Conservation (phyloP, 2,797 vertebrate genomes). For the Alfaro cultratus region DNA sequence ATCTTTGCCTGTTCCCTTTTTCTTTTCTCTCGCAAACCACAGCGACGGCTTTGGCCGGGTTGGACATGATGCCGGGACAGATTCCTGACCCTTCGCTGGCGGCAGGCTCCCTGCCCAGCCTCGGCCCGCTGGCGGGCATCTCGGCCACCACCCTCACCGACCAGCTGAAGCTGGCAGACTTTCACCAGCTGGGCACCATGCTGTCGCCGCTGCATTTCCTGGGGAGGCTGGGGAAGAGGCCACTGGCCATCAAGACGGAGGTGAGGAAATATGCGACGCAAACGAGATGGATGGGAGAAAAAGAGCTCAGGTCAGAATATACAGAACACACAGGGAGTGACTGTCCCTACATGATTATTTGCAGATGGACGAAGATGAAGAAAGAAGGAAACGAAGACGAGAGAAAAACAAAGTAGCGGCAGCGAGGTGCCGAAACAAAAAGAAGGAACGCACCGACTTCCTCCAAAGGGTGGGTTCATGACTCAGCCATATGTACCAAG, state of each 20-base stretch:
- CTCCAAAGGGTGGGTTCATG: conserved; percentile 89
- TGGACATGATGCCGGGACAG: conserved; percentile 98
- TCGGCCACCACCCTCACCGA: conserved; percentile 89
- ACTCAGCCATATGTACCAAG: conserved; percentile 23
- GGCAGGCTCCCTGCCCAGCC: conserved; percentile 88
- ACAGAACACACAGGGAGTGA: not conserved
- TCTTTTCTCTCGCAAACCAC: conserved; percentile 3
- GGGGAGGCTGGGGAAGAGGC: conserved; percentile 90
- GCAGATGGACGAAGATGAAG: conserved; percentile 92
- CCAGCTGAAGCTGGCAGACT: conserved; percentile 90
- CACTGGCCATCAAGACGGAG: conserved; percentile 90
- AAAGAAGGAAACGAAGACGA: conserved; percentile 92
- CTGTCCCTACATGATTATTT: conserved; percentile 3
- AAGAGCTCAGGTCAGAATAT: not conserved
- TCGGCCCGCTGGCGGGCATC: conserved; percentile 89
- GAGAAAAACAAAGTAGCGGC: conserved; percentile 98
- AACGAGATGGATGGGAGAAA: not conserved
- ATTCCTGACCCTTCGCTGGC: conserved; percentile 93
- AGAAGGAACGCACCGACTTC: conserved; percentile 97
- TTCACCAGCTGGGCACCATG: conserved; percentile 90
- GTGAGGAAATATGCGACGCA: conserved; percentile 71
- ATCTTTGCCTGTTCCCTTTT: not conserved
- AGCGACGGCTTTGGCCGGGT: conserved; percentile 72
- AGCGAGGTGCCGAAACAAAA: conserved; percentile 96
- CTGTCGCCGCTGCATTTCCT: conserved; percentile 91